Percentiles rank a stretch among this genome's conserved stretches.
phyloP scores from a whole-genome alignment of 2,113 vertebrate genomes.

The Semnopithecus entellus region DNA sequence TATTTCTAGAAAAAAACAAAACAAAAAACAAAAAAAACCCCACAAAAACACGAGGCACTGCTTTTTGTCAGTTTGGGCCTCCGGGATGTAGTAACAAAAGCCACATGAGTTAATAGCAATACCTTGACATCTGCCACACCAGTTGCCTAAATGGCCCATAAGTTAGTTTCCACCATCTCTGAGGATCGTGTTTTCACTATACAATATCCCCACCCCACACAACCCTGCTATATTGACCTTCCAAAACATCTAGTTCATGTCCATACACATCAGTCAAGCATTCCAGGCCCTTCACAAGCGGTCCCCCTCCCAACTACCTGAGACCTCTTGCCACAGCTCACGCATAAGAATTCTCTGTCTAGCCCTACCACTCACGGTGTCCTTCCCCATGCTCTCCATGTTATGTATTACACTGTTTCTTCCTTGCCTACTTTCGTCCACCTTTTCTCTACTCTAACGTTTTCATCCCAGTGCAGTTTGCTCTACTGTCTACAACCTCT shows the following conservation, averaged over 20 bases:
- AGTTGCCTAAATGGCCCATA: background rate
- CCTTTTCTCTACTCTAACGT: background rate
- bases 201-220: background rate
- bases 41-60: background rate
- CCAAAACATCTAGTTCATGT: background rate
- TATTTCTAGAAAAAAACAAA: background rate
- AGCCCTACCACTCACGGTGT: background rate
- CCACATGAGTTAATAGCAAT: background rate
- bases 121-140: background rate
- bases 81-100: background rate
- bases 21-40: too few relatives aligned
- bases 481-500: background rate
- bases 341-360: background rate
- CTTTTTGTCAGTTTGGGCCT: background rate
- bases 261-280: background rate
- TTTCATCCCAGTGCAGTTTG: background rate
- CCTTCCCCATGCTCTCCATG: background rate
- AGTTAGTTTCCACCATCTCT: background rate
- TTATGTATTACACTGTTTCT: background rate
- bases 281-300: background rate
- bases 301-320: background rate
- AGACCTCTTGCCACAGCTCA: background rate
- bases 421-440: background rate
- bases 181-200: background rate
- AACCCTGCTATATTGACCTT: background rate